These are phyloP conservation scores for Magallana ariakensis DNA, from an alignment of 1,140 invertebrate genomes.

Conservation along the genomic window DNA sequence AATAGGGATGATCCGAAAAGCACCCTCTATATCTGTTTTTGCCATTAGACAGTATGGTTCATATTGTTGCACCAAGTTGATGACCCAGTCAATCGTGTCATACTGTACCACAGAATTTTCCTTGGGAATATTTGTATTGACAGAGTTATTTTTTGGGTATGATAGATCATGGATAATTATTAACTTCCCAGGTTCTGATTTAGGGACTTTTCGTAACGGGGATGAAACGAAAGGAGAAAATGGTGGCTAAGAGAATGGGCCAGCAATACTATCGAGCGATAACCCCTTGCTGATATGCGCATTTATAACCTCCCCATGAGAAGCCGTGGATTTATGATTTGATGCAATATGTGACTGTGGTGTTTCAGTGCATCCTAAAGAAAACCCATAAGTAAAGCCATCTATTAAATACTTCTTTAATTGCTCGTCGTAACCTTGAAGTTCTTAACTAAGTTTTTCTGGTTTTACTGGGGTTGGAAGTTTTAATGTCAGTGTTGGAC, in stretches of 20 bases:
- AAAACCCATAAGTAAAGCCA: constrained; percentile 51
- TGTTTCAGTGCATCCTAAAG: constrained; percentile 28
- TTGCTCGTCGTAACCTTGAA: too few species aligned
- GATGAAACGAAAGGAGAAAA: constrained; percentile 5
- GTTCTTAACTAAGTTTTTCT: too few species aligned
- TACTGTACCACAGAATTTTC: constrained; percentile 41
- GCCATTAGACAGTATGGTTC: constrained; percentile 38
- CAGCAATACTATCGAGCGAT: neutral
- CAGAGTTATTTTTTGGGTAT: constrained; percentile 36
- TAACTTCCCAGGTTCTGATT: constrained; percentile 41
- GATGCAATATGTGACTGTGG: neutral
- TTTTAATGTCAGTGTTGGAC: neutral
- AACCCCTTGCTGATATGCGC: neutral
- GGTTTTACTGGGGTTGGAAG: too few species aligned
- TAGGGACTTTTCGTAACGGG: constrained; percentile 36
- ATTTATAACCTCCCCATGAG: neutral
- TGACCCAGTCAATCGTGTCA: constrained; percentile 49
- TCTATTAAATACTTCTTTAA: constrained; percentile 42
- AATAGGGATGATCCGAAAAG: constrained; percentile 49
- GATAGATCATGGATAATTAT: constrained; percentile 55
- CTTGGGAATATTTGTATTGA: constrained; percentile 50
- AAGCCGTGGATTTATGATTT: neutral
- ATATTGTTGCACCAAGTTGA: constrained; percentile 30
- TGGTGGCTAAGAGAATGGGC: neutral
- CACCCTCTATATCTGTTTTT: constrained; percentile 51